Evolutionary conservation across 2,113 vertebrate genomes (phyloP), one percentile per base, ranked within the genome.

Genomic region (Henicopernis longicauda): DNA sequence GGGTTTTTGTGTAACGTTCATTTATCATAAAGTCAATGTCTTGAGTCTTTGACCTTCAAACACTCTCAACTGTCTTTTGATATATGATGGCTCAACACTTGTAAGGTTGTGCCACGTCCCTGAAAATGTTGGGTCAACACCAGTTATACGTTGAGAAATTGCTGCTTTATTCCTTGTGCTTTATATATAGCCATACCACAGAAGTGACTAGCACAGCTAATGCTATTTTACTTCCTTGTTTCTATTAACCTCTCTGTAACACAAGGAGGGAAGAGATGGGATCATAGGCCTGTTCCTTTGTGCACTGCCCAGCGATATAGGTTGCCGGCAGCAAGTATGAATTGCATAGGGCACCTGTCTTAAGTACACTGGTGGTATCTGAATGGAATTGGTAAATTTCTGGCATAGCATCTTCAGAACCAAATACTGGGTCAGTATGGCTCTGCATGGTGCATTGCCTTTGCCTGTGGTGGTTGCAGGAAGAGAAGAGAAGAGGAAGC

Each of bases 1-100:
- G 2, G 3, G 2, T 3, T 69, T 69, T 55, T 23, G 18, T 3
- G 3, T 40, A 69, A 45, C 1, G 0, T 45, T 94, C 10, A 42
- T 80, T 66, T 91, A 22, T 57, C 29, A 40, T 3, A n/a, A 77
- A 12, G 9, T 47, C 49, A 91, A 36, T 38, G 15, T 73, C 50
- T 84, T 78, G 31, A 13, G 47, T 12, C 14, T 88, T 94, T 90
- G 49, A 83, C 72, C 59, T 85, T 62, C 78, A 81, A 55, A 81
- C 45, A 8, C 25, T 83, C 29, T 82, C 20, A 17, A n/a, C 6
- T 76, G 27, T 47, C 44, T 27, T 90, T 70, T 86, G 63, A 70
- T 81, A 23, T 55, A 55, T 36, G 38, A 42, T 26, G 22, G 25
- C 12, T 89, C 27, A 92, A 67, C 32, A 29, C 26, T 47, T 55